Evolutionary conservation across 1,140 invertebrate genomes (phyloP).

Genomic region (Olivierus martensii): DNA sequence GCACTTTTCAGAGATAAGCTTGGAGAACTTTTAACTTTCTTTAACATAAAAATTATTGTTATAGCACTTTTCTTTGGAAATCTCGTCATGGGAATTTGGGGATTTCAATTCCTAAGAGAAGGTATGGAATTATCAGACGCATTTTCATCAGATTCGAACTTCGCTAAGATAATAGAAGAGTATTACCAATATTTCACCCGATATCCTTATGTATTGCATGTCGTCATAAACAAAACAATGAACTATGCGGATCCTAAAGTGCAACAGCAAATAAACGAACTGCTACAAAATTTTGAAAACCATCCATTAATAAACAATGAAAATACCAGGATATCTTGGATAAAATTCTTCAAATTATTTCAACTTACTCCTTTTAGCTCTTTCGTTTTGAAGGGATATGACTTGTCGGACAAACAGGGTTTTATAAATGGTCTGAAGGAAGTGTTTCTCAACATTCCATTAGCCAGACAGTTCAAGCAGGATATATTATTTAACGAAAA

Average conservation of each 20-base stretch:
- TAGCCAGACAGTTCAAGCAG: constrained; percentile 48
- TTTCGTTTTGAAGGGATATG: constrained; percentile 41
- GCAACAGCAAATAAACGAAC: constrained; percentile 58
- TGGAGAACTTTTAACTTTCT: constrained; percentile 56
- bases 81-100: constrained; percentile 67
- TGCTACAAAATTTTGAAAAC: constrained; percentile 62
- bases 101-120: constrained; percentile 72
- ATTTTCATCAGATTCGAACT: constrained; percentile 74
- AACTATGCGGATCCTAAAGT: constrained; percentile 67
- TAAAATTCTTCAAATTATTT: constrained; percentile 66
- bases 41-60: constrained; percentile 56
- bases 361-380: constrained; percentile 54
- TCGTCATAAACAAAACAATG: constrained; percentile 62
- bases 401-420: constrained; percentile 50
- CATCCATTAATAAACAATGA: constrained; percentile 55
- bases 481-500: constrained; percentile 71
- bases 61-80: constrained; percentile 65
- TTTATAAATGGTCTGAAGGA: constrained; percentile 62
- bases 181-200: constrained; percentile 79
- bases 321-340: constrained; percentile 78
- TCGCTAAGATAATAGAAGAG: constrained; percentile 69
- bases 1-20: constrained; percentile 71
- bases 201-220: constrained; percentile 77
- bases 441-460: constrained; percentile 23
- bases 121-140: constrained; percentile 70